Evolutionary conservation across 2,797 vertebrate genomes (phyloP), one percentile per base, ranked within the genome.

Genomic region (Dryobates pubescens): DNA sequence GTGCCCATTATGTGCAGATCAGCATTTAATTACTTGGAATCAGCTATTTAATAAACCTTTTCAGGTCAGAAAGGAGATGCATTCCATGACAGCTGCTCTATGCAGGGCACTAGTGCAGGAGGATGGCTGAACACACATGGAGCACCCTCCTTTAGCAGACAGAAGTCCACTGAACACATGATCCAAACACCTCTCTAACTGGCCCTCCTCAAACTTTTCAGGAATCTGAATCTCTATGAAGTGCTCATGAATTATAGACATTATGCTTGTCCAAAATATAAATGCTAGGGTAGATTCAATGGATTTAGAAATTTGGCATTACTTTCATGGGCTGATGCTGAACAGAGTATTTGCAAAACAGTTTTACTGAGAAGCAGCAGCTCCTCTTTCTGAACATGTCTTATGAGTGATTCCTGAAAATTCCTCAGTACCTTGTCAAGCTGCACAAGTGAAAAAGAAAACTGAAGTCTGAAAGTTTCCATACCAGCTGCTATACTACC

Each of bases 11-110:
- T 15, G 24, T 45, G 49, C n/a, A 83, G 61, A 92, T 13, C 49
- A 86, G 80, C 16, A 41, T 68, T 41, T 88, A 73, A 81, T 91
- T 88, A 88, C 85, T 92, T 45, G 80, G 74, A 76, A 76, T 83
- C 73, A 70, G 77, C 49, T 73, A 79, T 41, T 81, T 57, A 81
- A 14, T 32, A 47, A 43, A 86, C 78, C 71, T 86, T 81, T 82
- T 58, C 88, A 91, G 54, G 70, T 91, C 78, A 84, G 74, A 93
- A 76, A 86, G 88, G 13, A 88, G 82, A 88, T 73, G 72, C 0
- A 4, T 64, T 94, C 76, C 85, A 79, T 1, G 2, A 86, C 94
- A 96, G 95, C 88, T 96, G 89, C 14, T 92, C 47, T 61, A 36
- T 3, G 4, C 29, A 34, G 10, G 83, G 54, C 64, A 88, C 7